These are phyloP conservation scores for Stegostoma tigrinum DNA, from an alignment of 2,113 vertebrate species.

Conservation along the genomic window DNA sequence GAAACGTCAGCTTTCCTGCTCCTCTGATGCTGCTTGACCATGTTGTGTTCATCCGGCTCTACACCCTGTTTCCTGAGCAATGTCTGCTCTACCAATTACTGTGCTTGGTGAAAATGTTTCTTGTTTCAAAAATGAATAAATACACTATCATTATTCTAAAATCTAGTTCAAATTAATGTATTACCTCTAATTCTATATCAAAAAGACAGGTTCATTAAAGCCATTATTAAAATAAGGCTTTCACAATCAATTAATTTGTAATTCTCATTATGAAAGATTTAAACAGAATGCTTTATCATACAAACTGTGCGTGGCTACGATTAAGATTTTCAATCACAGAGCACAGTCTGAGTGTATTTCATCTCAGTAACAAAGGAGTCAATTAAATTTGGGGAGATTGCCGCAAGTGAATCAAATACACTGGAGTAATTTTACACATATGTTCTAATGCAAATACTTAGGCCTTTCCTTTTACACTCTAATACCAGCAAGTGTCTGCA, in stretches of 20 bases:
- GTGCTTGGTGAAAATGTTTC: background rate
- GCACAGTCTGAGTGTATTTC: conserved; percentile 28
- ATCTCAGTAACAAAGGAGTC: conserved; percentile 35
- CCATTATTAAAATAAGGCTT: conserved; percentile 39
- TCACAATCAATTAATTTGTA: conserved; percentile 35
- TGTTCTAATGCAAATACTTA: conserved; percentile 14
- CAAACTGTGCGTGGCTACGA: conserved; percentile 30
- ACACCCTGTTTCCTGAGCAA: background rate
- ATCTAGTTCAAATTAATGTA: background rate
- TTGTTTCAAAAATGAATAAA: background rate
- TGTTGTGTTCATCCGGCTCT: too few relatives aligned
- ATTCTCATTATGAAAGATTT: conserved; percentile 34
- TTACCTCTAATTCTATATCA: background rate
- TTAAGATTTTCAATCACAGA: conserved; percentile 16
- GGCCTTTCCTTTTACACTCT: background rate
- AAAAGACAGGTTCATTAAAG: conserved; percentile 13
- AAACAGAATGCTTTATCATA: conserved; percentile 14
- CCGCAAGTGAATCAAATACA: conserved; percentile 28
- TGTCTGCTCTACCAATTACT: background rate
- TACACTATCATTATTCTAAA: background rate
- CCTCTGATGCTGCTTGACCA: too few relatives aligned
- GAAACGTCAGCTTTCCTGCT: too few relatives aligned
- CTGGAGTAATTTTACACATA: background rate
- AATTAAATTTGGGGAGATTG: conserved; percentile 27
- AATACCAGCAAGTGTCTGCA: background rate